Evolutionary conservation across 1,140 invertebrate genomes (phyloP), one percentile per base, ranked within the genome.

Genomic region (Semibalanus balanoides): DNA sequence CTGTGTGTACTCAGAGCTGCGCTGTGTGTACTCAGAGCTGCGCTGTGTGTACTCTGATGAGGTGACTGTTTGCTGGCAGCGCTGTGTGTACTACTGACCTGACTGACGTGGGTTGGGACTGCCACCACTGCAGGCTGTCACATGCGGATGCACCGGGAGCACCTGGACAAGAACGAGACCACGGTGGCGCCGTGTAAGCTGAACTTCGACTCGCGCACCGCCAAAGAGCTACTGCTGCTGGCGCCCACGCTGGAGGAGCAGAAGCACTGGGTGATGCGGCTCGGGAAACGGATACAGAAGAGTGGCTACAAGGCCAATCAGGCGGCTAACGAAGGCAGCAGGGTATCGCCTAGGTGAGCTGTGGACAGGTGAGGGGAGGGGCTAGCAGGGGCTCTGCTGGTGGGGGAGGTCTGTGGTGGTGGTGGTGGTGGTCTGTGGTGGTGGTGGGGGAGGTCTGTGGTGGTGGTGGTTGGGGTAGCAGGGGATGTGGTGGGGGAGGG

Each of bases 121-220:
- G 76, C 79, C 76, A 78, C 79, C 74, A 7, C 81, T 84, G n/a
- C 82, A 95, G 95, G 94, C 80, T 98, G 96, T 86, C 91, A 93
- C 81, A 92, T 95, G 81, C 98, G 98, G 87, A 91, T 98, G 79
- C 96, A 99, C 84, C 92, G 93, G 84, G 96, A 98, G 82, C 96
- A 98, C 88, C 89, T 95, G 82, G 86, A 89, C 89, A 90, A 80
- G 89, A 91, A 81, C 93, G 94, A 82, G 83, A 89, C 91, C 82
- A 87, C 88, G 35, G 89, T 96, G 82, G 92, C 93, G 74, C 92
- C 93, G 40, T 95, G 93, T 84, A 96, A 96, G 86, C 88, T 98
- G 72, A 94, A 96, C 83, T 94, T 93, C 81, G 95, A 98, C 87
- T 92, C 93, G 73, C 93, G 92, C 79, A 92, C 90, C 79, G 95